phyloP scores from a whole-genome alignment of 2,888 invertebrate genomes.

The Eretmocerus hayati region DNA sequence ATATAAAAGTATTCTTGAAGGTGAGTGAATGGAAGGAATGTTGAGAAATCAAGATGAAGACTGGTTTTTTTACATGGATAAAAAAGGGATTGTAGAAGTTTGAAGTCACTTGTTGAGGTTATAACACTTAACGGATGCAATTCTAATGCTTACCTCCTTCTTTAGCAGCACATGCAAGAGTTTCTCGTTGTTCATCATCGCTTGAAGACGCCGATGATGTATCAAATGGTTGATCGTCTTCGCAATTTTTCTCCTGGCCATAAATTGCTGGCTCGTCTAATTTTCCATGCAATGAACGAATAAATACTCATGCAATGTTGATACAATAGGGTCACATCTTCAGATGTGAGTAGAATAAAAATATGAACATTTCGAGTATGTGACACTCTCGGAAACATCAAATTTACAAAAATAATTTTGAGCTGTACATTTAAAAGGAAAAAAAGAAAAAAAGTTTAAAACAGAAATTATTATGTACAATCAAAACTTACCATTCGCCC shows the following conservation, averaged over 20 bases:
- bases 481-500: constrained; percentile 71
- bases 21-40: neutral
- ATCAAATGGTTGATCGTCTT: constrained; percentile 32
- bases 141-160: constrained; percentile 52
- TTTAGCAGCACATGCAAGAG: constrained; percentile 44
- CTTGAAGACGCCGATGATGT: constrained; percentile 46
- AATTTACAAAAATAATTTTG: constrained; percentile 2
- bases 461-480: constrained; percentile 17
- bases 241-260: constrained; percentile 42
- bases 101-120: no score
- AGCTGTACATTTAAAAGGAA: neutral
- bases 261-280: constrained; percentile 58
- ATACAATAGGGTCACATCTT: constrained; percentile 12
- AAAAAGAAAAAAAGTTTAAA: neutral
- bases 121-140: neutral
- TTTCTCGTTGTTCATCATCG: constrained; percentile 43
- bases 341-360: constrained; percentile 6
- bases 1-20: no score
- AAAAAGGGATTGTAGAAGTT: no score
- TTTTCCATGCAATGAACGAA: neutral
- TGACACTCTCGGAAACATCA: neutral
- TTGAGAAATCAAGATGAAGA: no score
- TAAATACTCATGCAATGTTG: neutral
- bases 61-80: neutral
- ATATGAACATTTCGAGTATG: neutral